Conservation (phyloP, 2,888 invertebrate genomes). For the Andrena flavipes region DNA sequence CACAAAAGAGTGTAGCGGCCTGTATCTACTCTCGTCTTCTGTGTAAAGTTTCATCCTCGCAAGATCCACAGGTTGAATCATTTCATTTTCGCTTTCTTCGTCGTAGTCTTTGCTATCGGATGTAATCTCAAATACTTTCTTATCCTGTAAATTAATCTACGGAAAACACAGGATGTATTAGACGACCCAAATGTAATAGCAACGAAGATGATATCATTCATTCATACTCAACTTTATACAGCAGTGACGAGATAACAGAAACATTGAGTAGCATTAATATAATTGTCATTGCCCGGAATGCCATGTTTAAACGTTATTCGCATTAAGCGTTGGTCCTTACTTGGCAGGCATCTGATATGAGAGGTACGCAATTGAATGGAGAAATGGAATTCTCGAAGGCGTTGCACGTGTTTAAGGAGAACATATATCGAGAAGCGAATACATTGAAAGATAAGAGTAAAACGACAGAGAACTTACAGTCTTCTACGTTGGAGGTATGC, state of each 20-base stretch:
- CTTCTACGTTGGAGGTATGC: constrained; percentile 74
- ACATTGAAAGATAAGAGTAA: constrained; percentile 81
- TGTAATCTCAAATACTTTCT: constrained; percentile 75
- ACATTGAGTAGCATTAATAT: constrained; percentile 37
- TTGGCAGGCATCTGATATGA: constrained; percentile 89
- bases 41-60: constrained; percentile 62
- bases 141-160: constrained; percentile 73
- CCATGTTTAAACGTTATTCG: constrained; percentile 19
- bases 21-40: constrained; percentile 78
- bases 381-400: constrained; percentile 90
- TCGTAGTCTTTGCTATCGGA: constrained; percentile 82
- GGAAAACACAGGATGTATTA: not conserved
- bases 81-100: constrained; percentile 83
- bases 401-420: constrained; percentile 86
- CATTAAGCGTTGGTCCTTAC: constrained; percentile 28
- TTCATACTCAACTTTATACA: constrained; percentile 66
- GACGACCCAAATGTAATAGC: not conserved
- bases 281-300: constrained; percentile 9
- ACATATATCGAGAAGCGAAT: constrained; percentile 72
- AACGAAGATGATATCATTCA: not conserved
- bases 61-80: constrained; percentile 80
- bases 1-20: constrained; percentile 80
- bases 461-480: constrained; percentile 72
- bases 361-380: constrained; percentile 88
- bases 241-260: constrained; percentile 28